Base-by-base conservation (phyloP, 2,888 invertebrate species). In the Spilarctia lutea region DNA sequence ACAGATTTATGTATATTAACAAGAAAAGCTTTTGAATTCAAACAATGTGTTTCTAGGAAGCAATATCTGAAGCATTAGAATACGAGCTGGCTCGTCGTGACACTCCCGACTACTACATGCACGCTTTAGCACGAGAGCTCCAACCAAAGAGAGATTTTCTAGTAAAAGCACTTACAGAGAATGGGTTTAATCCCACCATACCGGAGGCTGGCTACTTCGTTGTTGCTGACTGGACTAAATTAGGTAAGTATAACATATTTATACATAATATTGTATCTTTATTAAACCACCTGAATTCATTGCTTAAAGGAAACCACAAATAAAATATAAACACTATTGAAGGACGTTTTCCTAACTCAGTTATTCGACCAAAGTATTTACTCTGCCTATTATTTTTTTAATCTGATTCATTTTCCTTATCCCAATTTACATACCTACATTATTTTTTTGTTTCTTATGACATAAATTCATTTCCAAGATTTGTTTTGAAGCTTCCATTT, bases 151-250 rank as follows among this genome's bases (percentile, higher is more conserved):
- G 99, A 52, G 98, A 99, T 91, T 97, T 95, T 85, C 97, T 99
- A 94, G 97, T 97, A 0, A 97, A 97, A 85, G 97, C 98, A 78
- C 94, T 99, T 42, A 91, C 87, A 7, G 97, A 98, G 18, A 97
- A 97, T 73, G 99, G 99, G 0, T 98, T 99, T 97, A 97, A 97
- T 63, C 99, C 99, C 0, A 98, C 98, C 0, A 95, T 99, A 74
- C 99, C 99, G 0, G 99, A 99, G 85, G 99, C 99, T 6, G 99
- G 99, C 0, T 99, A 99, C 94, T 99, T 99, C 90, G 98, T 99
- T 96, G 91, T 99, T 72, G 99, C 99, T 2, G 99, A 99, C 93
- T 99, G 98, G 97, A 97, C 97, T 18, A 95, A 97, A 10, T 92
- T 99, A 79, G 97, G 97, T 97, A 90, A 30, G 16, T 63, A 30